Evolutionary conservation across 1,140 invertebrate species (phyloP), one percentile per base, ranked within the genome.

Genomic region (Diabrotica virgifera): DNA sequence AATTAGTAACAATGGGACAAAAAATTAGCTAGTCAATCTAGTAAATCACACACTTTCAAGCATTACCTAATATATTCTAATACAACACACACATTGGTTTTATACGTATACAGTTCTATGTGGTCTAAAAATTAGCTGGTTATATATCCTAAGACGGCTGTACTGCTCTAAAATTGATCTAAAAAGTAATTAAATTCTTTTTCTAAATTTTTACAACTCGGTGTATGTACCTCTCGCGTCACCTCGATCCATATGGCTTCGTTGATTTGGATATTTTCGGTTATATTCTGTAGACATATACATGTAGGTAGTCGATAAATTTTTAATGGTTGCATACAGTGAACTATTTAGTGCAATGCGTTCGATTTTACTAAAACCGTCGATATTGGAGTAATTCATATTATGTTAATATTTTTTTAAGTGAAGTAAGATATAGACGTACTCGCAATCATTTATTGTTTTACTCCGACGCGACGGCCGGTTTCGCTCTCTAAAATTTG

Each of bases 241-340:
- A 91, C 87, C 82, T 87, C 86, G 84, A 92, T 90, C 92, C 92
- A 95, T 85, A 91, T 90, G 79, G 90, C 91, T 86, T 94, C 91
- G 86, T 94, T 94, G 85, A 93, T 86, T 85, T 93, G 91, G 85
- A 93, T 89, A 86, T 91, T 88, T 87, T 94, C 90, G 84, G 92
- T 93, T 88, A 95, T 91, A 86, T 93, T 93, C 92, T 93, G 89
- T 82, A 83, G 82, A 85, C 64, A 71, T 69, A 65, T 62, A 46
- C 5, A 0, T 57, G 11, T 46, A 11, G 40, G 24, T 46, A 46
- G n/a, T 10, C n/a, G n/a, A 5, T 10, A 46, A 46, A 46, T 46
- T 46, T 46, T 46, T 46, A 24, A 24, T 24, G 24, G 24, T 24
- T 24, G 4, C 24, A 24, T 24, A 24, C 1, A 24, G 24, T 24